Conservation (phyloP, 2,888 invertebrate genomes). For the Limnephilus rhombicus region DNA sequence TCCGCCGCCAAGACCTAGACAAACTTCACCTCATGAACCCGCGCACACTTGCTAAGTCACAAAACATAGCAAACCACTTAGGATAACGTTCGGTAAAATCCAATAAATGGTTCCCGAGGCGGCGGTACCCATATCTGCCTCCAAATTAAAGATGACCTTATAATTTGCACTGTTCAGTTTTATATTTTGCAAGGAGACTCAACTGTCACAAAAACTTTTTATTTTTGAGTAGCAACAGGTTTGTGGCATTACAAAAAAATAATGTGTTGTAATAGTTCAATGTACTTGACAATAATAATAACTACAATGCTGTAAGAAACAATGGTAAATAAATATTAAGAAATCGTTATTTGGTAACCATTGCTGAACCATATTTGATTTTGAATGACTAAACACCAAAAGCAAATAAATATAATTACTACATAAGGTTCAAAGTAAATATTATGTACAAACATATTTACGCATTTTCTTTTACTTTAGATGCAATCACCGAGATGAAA, state of each 20-base stretch:
- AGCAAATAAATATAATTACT: background rate
- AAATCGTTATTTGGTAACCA: background rate
- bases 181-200: too few species aligned
- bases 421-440: background rate
- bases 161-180: too few species aligned
- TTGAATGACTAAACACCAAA: background rate
- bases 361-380: background rate
- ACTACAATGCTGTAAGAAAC: background rate
- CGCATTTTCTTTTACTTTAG: background rate
- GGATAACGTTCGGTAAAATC: too few species aligned
- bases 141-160: too few species aligned
- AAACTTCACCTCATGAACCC: too few species aligned
- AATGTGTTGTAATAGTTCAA: background rate
- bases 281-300: background rate
- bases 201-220: too few species aligned
- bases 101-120: too few species aligned
- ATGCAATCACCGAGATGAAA: background rate
- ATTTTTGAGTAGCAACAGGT: background rate
- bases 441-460: background rate
- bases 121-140: too few species aligned
- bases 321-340: background rate
- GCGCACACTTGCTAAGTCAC: too few species aligned
- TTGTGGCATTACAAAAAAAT: background rate
- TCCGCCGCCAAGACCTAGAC: too few species aligned
- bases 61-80: too few species aligned